Base-by-base conservation (phyloP, 2,113 vertebrate genomes). In the Anas platyrhynchos region DNA sequence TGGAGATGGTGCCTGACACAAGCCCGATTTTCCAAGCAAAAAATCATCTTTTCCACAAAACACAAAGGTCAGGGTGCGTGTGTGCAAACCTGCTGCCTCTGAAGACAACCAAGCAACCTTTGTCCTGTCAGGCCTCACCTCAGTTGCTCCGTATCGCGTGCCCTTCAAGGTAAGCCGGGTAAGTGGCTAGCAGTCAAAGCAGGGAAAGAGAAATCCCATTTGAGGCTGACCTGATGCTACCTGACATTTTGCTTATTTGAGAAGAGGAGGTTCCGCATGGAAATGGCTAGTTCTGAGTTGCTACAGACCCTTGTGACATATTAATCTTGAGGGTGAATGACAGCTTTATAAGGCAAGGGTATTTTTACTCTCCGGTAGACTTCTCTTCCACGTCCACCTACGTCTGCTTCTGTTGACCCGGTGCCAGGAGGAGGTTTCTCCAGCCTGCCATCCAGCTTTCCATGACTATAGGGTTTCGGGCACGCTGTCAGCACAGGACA, bases 111-210 rank as follows among this genome's bases (percentile, higher is more conserved):
- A 91, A 0, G 4, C 71, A 94, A 94, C 96, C 96, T 94, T 80
- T 95, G 96, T 94, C 95, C 91, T 97, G 80, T 89, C 16, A 55
- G 95, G 86, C 88, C 89, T 97, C 94, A 96, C 96, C 93, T 97
- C 94, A 72, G 93, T 61, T 97, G 95, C 95, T 97, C 96, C 74
- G 82, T n/a, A 69, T 88, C 63, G 56, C 82, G 9, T 75, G 90
- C 88, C 92, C 89, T 94, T 95, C 79, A 91, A 95, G 94, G 96
- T 96, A 97, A 95, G 97, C 96, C 84, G 93, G 94, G 93, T 94
- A 96, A 97, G 95, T 97, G 94, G 95, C 93, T 95, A 61, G 71
- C 93, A 96, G 92, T 93, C 79, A 67, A 83, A 74, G 89, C 88
- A 86, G 69, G 46, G 59, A 50, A 62, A 75, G 91, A 95, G 79